Conservation (phyloP, 2,797 vertebrate species). For the Capromys pilorides region DNA sequence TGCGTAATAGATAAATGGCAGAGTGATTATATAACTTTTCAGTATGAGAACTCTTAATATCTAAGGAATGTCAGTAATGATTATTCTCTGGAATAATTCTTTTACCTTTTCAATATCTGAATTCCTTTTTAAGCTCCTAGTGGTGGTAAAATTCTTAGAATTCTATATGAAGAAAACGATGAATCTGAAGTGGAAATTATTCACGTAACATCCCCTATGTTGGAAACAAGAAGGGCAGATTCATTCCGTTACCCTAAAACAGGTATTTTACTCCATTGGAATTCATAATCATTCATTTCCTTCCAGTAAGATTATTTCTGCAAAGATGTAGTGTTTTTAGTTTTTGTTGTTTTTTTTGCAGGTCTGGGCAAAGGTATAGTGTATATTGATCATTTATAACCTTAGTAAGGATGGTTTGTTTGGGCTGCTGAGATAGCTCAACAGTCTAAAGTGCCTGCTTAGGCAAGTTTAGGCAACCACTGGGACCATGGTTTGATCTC, state of each 20-base stretch:
- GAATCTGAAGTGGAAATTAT: slow-evolving; percentile 91
- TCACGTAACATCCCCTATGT: slow-evolving; percentile 89
- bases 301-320: background rate
- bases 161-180: slow-evolving; percentile 91
- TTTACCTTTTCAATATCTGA: slow-evolving; percentile 70
- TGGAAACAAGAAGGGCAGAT: slow-evolving; percentile 90
- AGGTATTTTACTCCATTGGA: slow-evolving; percentile 79
- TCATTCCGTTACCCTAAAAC: slow-evolving; percentile 91
- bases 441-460: too few species aligned
- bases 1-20: background rate
- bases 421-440: too few species aligned
- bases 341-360: too few species aligned
- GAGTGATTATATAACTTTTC: background rate
- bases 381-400: background rate
- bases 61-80: slow-evolving; percentile 2
- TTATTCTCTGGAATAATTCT: slow-evolving; percentile 54
- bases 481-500: too few species aligned
- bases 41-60: background rate
- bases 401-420: background rate
- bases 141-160: slow-evolving; percentile 87
- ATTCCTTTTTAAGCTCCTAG: slow-evolving; percentile 83
- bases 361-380: background rate
- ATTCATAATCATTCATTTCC: slow-evolving; percentile 32
- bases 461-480: too few species aligned
- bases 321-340: background rate